These are phyloP conservation scores for Subacronicta megacephala DNA, from an alignment of 2,888 invertebrate genomes.

Conservation along the genomic window DNA sequence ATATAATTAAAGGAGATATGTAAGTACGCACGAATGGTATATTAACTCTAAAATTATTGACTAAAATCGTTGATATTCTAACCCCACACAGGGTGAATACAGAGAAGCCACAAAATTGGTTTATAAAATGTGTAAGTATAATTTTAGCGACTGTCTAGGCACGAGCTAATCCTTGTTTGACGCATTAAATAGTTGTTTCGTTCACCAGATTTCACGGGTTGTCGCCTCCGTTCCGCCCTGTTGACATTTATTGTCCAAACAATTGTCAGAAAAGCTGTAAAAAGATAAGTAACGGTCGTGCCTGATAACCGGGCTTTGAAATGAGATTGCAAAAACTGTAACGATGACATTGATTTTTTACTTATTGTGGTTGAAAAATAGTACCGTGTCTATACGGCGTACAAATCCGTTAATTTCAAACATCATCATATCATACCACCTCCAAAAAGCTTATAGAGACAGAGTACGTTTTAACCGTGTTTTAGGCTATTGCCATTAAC, in stretches of 20 bases:
- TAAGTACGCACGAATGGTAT: too few species aligned
- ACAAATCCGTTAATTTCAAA: too few species aligned
- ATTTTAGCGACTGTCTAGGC: constrained; percentile 12
- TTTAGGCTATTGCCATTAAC: too few species aligned
- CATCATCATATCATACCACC: too few species aligned
- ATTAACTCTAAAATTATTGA: too few species aligned
- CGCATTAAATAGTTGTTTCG: constrained; percentile 44
- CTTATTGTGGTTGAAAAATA: constrained; percentile 3
- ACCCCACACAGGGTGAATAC: too few species aligned
- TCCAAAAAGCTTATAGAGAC: too few species aligned
- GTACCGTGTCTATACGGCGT: background rate
- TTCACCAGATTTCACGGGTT: constrained; percentile 67
- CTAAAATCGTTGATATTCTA: too few species aligned
- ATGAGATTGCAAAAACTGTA: constrained; percentile 19
- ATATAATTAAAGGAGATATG: too few species aligned
- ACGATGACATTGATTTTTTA: background rate
- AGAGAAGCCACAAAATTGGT: background rate
- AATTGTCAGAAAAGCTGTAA: constrained; percentile 51
- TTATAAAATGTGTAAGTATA: too few species aligned
- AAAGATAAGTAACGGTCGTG: constrained; percentile 47
- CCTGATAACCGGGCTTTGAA: constrained; percentile 21
- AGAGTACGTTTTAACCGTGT: too few species aligned
- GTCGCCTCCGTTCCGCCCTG: constrained; percentile 64
- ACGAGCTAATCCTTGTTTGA: constrained; percentile 32
- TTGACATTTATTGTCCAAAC: constrained; percentile 62